Evolutionary conservation across 2,888 invertebrate genomes (phyloP).

Genomic region (Aleiodes testaceus): DNA sequence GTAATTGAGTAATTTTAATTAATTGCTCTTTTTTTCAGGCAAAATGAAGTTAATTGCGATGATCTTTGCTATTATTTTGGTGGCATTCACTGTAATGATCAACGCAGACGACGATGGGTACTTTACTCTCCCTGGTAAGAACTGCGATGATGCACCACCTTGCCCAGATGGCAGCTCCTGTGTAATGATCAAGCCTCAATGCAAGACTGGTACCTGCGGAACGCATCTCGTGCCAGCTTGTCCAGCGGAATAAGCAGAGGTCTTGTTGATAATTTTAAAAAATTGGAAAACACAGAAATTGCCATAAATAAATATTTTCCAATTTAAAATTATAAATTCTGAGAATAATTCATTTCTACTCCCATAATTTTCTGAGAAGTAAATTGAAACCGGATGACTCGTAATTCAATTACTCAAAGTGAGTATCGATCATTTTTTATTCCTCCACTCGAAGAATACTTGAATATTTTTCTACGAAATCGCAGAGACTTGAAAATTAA

Average conservation of each 20-base stretch:
- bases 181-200: slow-evolving; percentile 57
- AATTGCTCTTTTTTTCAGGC: not conserved
- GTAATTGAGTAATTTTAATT: not conserved
- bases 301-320: not conserved
- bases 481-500: too few species aligned
- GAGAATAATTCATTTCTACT: too few species aligned
- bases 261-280: too few species aligned
- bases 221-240: slow-evolving; percentile 57
- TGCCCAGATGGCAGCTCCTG: slow-evolving; percentile 58
- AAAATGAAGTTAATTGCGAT: slow-evolving; percentile 44
- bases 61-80: slow-evolving; percentile 46
- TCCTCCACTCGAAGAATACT: not conserved
- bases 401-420: not conserved
- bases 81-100: slow-evolving; percentile 42
- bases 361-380: not conserved
- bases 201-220: slow-evolving; percentile 59
- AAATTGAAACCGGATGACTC: slow-evolving; percentile 4
- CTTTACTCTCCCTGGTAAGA: slow-evolving; percentile 61
- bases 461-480: too few species aligned
- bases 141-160: slow-evolving; percentile 57
- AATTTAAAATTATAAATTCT: too few species aligned
- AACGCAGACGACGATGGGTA: slow-evolving; percentile 51
- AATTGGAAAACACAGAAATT: too few species aligned
- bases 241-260: too few species aligned
- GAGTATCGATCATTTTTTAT: not conserved